Conservation (phyloP, 1,140 invertebrate species). For the Probaryconus sp. region DNA sequence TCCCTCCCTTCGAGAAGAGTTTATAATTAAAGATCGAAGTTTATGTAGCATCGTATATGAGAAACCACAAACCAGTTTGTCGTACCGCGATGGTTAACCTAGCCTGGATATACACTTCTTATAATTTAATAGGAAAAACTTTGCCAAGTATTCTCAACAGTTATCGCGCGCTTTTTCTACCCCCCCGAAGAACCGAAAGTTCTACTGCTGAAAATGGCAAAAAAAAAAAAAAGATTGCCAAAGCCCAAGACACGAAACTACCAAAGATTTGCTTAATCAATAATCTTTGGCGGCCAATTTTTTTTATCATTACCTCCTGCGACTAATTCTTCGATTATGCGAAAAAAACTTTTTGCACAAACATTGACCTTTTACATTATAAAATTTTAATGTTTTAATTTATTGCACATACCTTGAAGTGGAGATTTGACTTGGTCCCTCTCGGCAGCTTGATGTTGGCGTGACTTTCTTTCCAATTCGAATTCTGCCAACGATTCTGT, state of each 20-base stretch:
- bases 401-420: conserved; percentile 83
- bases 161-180: conserved; percentile 52
- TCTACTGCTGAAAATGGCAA: conserved; percentile 42
- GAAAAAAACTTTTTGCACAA: no score
- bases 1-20: conserved; percentile 63
- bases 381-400: conserved; percentile 11
- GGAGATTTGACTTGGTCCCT: conserved; percentile 89
- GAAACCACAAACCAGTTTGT: conserved; percentile 59
- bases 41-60: conserved; percentile 61
- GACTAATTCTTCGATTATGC: no score
- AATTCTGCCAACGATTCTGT: conserved; percentile 90
- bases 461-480: conserved; percentile 89
- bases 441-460: conserved; percentile 86
- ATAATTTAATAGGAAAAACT: conserved; percentile 59
- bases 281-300: not conserved
- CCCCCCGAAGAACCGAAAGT: no score
- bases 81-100: conserved; percentile 52
- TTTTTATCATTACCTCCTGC: no score
- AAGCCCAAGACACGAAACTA: conserved; percentile 17
- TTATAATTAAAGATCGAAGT: conserved; percentile 77
- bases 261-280: conserved; percentile 20
- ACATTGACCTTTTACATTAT: conserved; percentile 18
- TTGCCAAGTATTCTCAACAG: conserved; percentile 47
- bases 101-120: conserved; percentile 37
- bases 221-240: conserved; percentile 13